Base-by-base conservation (phyloP, 2,113 vertebrate genomes). In the Tetraodon nigroviridis region DNA sequence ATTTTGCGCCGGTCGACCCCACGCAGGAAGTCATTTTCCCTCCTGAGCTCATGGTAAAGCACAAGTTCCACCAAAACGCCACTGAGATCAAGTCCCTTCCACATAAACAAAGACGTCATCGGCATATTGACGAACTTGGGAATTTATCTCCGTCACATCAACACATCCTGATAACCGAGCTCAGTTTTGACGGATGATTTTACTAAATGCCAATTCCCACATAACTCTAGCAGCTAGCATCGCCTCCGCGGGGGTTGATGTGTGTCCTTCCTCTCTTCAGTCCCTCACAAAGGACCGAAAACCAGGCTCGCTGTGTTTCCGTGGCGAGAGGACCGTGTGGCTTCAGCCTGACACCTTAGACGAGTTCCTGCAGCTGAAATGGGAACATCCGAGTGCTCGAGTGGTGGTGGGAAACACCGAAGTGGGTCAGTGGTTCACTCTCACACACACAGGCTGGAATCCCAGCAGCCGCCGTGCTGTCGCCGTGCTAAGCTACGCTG, bases 1-100 rank as follows among this genome's bases (percentile, higher is more conserved):
- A 93, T 29, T 98, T 98, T 64, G 83, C 61, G n/a, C 95, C 96
- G 2, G 37, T 94, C 75, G 96, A 98, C 71, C 92, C 95, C 1
- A 96, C 94, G 0, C 97, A 98, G 75, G 96, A 98, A 48, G 90
- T 94, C 17, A 98, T 98, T 76, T 99, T 98, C 53, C 97, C 97
- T 14, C 95, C 97, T 18, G 94, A 98, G 49, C 83, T 99, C 66
- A 84, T 93, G 89, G 97, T 95, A 49, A 76, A 73, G 8, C 20
- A 29, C 49, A 11, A 3, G 0, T 37, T 4, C 29, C 32, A 37
- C 32, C 11, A 10, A 32, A 3, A 24, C n/a, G 8, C 4, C 13
- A 49, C 12, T 12, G 14, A 20, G 15, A 22, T 5, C 42, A 4
- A 37, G 32, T 12, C 32, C 12, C 12, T 11, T 37, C 11, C 32